phyloP scores from a whole-genome alignment of 2,888 invertebrate genomes.

The Spisula solida region DNA sequence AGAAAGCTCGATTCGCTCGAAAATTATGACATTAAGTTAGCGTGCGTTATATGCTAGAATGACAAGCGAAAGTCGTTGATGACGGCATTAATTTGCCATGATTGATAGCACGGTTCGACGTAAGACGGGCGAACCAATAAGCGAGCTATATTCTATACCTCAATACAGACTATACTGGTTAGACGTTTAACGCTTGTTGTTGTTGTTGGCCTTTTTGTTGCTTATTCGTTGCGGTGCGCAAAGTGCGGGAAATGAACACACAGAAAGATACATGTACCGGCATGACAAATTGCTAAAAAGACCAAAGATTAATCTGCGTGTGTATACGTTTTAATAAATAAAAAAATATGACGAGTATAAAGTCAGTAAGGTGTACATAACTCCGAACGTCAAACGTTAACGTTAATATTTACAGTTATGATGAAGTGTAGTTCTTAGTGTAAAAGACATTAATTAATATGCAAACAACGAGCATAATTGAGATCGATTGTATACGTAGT shows the following conservation, averaged over 20 bases:
- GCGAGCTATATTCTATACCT: constrained; percentile 37
- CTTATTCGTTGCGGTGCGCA: too few relatives aligned
- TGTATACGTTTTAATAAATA: background rate
- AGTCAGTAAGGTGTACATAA: background rate
- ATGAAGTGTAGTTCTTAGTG: background rate
- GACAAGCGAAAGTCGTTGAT: constrained; percentile 52
- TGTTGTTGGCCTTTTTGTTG: background rate
- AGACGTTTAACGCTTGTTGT: background rate
- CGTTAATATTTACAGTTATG: background rate
- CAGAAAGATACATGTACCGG: background rate
- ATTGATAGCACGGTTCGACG: constrained; percentile 57
- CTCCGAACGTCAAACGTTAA: background rate
- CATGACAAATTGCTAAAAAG: background rate
- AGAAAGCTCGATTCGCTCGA: background rate
- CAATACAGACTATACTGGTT: constrained; percentile 2
- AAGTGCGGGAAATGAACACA: too few relatives aligned
- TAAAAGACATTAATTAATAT: too few relatives aligned
- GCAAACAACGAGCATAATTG: too few relatives aligned
- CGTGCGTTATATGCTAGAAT: constrained; percentile 46
- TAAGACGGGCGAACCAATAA: constrained; percentile 55
- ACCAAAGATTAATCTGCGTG: background rate
- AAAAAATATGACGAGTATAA: background rate
- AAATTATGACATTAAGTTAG: constrained; percentile 45
- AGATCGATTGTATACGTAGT: too few relatives aligned
- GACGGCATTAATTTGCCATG: constrained; percentile 52